Percentiles rank a stretch among this genome's conserved stretches.
Evolutionary conservation across 2,113 vertebrate species (phyloP).

Genomic region (Bubo bubo): DNA sequence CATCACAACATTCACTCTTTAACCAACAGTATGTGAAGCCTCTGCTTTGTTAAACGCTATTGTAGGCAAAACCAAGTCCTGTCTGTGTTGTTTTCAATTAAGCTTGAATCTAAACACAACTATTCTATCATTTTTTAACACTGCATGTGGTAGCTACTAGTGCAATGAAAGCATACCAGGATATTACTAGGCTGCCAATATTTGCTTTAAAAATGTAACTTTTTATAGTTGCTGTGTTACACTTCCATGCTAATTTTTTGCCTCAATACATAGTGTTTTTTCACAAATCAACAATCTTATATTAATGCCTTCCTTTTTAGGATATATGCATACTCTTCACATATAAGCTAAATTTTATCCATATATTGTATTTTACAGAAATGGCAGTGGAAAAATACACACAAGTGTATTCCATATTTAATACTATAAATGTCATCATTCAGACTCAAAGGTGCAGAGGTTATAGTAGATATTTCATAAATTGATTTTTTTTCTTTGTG

Average conservation of each 20-base stretch:
- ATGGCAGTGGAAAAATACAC: neutral
- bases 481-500: neutral
- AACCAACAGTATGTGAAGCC: neutral
- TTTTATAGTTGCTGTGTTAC: neutral
- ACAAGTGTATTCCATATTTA: neutral
- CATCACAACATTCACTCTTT: neutral
- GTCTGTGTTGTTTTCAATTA: neutral
- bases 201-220: neutral
- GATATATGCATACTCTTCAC: neutral
- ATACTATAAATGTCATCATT: neutral
- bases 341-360: neutral
- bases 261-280: neutral
- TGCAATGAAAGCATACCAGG: neutral
- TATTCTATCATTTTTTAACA: neutral
- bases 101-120: neutral
- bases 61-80: neutral
- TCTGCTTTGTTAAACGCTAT: neutral
- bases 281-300: neutral
- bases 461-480: neutral
- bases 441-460: neutral
- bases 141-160: neutral
- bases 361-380: neutral
- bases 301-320: neutral
- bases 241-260: neutral
- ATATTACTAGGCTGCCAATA: neutral